Evolutionary conservation across 2,113 vertebrate genomes (phyloP).

Genomic region (Labrus mixtus): DNA sequence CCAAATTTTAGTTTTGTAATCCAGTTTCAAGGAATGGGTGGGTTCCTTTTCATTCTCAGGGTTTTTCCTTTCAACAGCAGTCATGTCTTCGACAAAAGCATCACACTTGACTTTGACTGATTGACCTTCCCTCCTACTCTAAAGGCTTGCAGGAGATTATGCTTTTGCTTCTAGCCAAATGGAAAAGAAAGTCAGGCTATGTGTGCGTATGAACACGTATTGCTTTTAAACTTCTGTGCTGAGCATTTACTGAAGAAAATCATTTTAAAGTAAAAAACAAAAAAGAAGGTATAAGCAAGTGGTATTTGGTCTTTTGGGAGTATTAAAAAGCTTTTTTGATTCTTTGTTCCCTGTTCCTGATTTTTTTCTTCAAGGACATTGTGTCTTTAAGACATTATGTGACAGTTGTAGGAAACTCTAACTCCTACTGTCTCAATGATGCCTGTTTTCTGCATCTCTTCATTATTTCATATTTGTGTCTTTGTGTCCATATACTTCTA

Average conservation of each 20-base stretch:
- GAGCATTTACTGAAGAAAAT: constrained; percentile 17
- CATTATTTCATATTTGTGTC: not conserved
- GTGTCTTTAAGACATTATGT: constrained; percentile 2
- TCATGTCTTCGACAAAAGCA: constrained; percentile 13
- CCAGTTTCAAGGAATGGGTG: constrained; percentile 6
- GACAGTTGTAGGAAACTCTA: not conserved
- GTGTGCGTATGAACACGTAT: not conserved
- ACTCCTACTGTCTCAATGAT: not conserved
- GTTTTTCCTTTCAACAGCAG: not conserved
- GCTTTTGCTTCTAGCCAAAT: constrained; percentile 14
- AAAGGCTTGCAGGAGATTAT: constrained; percentile 31
- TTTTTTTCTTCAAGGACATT: constrained; percentile 15
- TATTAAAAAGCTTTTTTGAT: not conserved
- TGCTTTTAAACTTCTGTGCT: constrained; percentile 1
- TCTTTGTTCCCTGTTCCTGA: not conserved
- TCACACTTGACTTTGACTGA: constrained; percentile 22
- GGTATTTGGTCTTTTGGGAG: not conserved
- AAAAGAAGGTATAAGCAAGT: not conserved
- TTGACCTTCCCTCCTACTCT: not conserved
- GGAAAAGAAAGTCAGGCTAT: constrained; percentile 13
- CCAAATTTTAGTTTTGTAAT: constrained; percentile 1
- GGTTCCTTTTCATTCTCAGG: not conserved
- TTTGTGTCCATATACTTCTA: not conserved
- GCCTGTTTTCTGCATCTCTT: not conserved
- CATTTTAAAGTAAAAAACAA: not conserved